Evolutionary conservation across 2,797 vertebrate genomes (phyloP).

Genomic region (Anabas testudineus): DNA sequence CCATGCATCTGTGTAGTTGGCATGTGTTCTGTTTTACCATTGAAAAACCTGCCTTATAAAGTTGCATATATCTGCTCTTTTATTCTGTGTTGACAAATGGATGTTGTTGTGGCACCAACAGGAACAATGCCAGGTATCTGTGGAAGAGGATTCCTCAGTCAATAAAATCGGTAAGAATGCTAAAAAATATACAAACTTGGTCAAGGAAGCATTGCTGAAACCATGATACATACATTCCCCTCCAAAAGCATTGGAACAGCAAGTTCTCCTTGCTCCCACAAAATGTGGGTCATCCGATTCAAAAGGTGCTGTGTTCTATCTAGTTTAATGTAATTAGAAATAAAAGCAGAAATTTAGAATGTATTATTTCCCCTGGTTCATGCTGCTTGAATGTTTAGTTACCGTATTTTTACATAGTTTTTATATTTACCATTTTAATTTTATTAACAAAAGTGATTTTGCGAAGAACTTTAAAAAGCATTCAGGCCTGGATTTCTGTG

Average conservation of each 20-base stretch:
- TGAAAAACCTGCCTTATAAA: not conserved
- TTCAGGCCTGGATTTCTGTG: too few species aligned
- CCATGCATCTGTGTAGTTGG: too few species aligned
- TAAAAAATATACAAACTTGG: not conserved
- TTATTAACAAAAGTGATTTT: too few species aligned
- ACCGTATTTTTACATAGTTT: not conserved
- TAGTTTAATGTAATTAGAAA: too few species aligned
- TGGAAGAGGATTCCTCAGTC: conserved; percentile 97
- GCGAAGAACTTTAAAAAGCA: too few species aligned
- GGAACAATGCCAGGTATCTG: conserved; percentile 96
- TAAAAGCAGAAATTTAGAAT: too few species aligned
- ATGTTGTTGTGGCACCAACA: conserved; percentile 60
- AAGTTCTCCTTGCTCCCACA: too few species aligned
- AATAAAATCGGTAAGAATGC: conserved; percentile 90
- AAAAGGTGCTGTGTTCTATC: too few species aligned
- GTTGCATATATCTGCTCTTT: not conserved
- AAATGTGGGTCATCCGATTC: too few species aligned
- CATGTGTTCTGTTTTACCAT: not conserved
- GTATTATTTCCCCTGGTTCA: not conserved
- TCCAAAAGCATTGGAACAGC: too few species aligned
- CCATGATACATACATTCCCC: not conserved
- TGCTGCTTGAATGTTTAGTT: not conserved
- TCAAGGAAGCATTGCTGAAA: not conserved
- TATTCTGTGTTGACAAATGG: not conserved
- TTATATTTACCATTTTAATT: not conserved